phyloP scores from a whole-genome alignment of 2,888 invertebrate species.

The Clitarchus hookeri region DNA sequence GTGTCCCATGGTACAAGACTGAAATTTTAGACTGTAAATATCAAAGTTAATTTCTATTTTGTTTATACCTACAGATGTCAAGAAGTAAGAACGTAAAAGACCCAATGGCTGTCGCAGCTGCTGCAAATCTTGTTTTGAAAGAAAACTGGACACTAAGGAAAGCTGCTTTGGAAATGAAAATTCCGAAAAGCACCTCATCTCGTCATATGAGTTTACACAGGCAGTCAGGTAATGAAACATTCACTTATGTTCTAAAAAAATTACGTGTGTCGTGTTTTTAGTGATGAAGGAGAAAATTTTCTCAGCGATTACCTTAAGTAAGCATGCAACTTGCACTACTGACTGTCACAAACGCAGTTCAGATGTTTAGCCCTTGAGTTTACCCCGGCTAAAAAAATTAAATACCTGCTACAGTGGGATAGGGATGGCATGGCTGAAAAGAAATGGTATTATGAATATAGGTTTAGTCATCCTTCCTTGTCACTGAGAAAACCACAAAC shows the following conservation, averaged over 20 bases:
- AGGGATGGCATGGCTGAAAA: not conserved
- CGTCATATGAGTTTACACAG: not conserved
- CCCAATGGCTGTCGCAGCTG: constrained; percentile 1
- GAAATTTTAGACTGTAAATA: too few species aligned
- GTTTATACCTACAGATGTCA: too few species aligned
- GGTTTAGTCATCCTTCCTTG: not conserved
- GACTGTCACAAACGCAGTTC: not conserved
- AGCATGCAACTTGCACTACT: not conserved
- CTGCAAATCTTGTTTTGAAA: not conserved
- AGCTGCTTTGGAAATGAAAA: constrained; percentile 9
- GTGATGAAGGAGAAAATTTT: not conserved
- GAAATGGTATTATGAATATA: not conserved
- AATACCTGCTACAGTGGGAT: not conserved
- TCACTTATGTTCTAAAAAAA: not conserved
- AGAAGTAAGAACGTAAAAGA: not conserved
- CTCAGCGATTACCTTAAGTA: constrained; percentile 1
- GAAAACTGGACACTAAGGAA: not conserved
- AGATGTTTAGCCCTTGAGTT: not conserved
- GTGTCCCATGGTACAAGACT: too few species aligned
- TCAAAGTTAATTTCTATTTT: too few species aligned
- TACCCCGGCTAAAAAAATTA: not conserved
- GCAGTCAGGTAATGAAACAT: constrained; percentile 2
- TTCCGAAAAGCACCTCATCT: not conserved
- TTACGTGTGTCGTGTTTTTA: not conserved
- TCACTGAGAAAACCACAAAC: too few species aligned